A percentile compares a stretch with the other conserved stretches of the same genome.
These are phyloP conservation scores for Cepaea nemoralis DNA, from an alignment of 1,140 invertebrate species.

Conservation along the genomic window DNA sequence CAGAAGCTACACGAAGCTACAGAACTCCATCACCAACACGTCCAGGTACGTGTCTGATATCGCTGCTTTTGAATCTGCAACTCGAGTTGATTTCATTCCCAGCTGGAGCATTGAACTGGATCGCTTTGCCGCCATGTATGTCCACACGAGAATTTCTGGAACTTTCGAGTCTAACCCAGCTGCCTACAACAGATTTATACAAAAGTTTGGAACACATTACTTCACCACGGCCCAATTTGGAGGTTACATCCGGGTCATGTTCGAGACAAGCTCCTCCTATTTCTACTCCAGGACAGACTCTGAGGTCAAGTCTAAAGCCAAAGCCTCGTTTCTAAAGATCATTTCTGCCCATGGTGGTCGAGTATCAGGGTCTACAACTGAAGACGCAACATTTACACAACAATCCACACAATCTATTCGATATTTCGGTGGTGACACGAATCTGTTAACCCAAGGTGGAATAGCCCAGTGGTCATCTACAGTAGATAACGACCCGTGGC, in stretches of 20 bases:
- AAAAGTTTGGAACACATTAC: constrained; percentile 44
- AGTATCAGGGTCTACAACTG: neutral
- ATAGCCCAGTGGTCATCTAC: constrained; percentile 27
- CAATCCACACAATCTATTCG: neutral
- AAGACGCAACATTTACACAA: constrained; percentile 29
- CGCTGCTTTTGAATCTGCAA: neutral
- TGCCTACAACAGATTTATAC: constrained; percentile 41
- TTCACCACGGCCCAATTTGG: constrained; percentile 42
- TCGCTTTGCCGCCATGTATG: neutral
- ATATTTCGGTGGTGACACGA: constrained; percentile 40
- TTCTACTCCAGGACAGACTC: constrained; percentile 21
- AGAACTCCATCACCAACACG: constrained; percentile 37
- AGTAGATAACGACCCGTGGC: constrained; percentile 35
- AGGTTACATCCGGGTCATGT: constrained; percentile 22
- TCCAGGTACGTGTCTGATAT: constrained; percentile 27
- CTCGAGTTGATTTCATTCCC: neutral
- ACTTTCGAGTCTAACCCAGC: constrained; percentile 19
- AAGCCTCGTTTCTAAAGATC: constrained; percentile 44
- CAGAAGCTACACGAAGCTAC: constrained; percentile 33
- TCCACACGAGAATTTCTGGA: neutral
- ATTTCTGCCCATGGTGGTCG: constrained; percentile 31
- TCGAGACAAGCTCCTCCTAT: constrained; percentile 36
- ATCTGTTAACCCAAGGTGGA: constrained; percentile 30
- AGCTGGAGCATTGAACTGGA: neutral
- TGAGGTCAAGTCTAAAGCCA: constrained; percentile 36